Evolutionary conservation across 2,113 vertebrate genomes (phyloP).

Genomic region (Thermophis baileyi): DNA sequence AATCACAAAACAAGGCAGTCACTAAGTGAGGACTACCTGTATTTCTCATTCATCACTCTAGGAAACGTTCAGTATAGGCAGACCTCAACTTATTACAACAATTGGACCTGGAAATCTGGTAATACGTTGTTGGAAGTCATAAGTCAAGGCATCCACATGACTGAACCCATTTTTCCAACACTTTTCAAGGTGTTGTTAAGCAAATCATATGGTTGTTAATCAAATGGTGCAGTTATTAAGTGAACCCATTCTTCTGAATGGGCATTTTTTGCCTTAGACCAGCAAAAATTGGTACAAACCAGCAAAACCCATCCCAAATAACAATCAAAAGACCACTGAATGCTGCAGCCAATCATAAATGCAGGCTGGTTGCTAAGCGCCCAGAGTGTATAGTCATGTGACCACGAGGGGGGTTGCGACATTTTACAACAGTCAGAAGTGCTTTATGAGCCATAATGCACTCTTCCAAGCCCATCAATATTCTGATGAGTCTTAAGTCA

Average conservation of each 20-base stretch:
- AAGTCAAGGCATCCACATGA: not conserved
- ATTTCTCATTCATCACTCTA: not conserved
- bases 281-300: not conserved
- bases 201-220: not conserved
- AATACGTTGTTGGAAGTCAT: not conserved
- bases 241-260: not conserved
- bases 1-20: not conserved
- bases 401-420: not conserved
- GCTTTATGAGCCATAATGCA: too few relatives aligned
- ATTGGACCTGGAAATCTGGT: not conserved
- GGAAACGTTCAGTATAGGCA: not conserved
- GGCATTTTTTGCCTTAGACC: not conserved
- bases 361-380: not conserved
- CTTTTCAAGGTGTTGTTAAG: not conserved
- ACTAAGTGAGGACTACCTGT: not conserved
- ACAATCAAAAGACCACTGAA: not conserved
- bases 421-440: not conserved
- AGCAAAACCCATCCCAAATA: not conserved
- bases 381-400: not conserved
- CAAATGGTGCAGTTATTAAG: not conserved
- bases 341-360: not conserved
- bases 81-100: not conserved
- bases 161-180: not conserved
- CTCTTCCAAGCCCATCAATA: not conserved
- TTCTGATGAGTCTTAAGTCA: not conserved